Percentiles rank a stretch among this genome's conserved stretches.
Evolutionary conservation across 35 echinoderm and acorn worm species (phyloP).

Genomic region (Heliocidaris erythrogramma): DNA sequence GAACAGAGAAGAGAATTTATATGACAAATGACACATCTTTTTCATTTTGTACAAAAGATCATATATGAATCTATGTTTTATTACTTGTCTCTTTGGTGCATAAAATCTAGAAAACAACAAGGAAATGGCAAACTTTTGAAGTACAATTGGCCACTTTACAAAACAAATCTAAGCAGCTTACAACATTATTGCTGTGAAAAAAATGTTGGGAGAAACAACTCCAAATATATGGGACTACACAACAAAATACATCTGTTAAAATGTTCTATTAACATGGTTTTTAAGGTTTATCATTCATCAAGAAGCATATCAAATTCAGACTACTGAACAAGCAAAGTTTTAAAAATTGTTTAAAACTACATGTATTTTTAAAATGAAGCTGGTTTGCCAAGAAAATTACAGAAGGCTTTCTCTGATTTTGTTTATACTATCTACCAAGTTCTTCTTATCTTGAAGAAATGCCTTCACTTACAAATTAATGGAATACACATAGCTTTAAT

Average conservation of each 20-base stretch:
- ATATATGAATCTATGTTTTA: neutral
- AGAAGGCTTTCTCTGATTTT: no score
- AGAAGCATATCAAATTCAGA: neutral
- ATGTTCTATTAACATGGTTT: neutral
- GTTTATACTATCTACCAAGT: no score
- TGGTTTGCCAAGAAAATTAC: no score
- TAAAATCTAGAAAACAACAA: neutral
- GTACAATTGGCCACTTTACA: neutral
- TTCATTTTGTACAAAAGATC: conserved; percentile 18
- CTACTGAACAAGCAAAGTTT: neutral
- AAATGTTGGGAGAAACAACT: neutral
- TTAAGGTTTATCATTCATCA: neutral
- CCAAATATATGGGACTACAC: neutral
- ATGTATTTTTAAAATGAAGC: no score
- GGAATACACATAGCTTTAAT: no score
- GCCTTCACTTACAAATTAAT: no score
- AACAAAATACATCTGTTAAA: neutral
- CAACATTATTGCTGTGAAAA: neutral
- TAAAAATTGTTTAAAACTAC: neutral
- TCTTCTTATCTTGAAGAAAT: no score
- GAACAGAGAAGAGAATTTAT: no score
- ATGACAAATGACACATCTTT: neutral
- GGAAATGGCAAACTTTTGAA: neutral
- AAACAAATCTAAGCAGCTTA: neutral
- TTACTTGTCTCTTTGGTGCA: neutral